Evolutionary conservation across 2,113 vertebrate species (phyloP).

Genomic region (Poeciliopsis prolifica): DNA sequence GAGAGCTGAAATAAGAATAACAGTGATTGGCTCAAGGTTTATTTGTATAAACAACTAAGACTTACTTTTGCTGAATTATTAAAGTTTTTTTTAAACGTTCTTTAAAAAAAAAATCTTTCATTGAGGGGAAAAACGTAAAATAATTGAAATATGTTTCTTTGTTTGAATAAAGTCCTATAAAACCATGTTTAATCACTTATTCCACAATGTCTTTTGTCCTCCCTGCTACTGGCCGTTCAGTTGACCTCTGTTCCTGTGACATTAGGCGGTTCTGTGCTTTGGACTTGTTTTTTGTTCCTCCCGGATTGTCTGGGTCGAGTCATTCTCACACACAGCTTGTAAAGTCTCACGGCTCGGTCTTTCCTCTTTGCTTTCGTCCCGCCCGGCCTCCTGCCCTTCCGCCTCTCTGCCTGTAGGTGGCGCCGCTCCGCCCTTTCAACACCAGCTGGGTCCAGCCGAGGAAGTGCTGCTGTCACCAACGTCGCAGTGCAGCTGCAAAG

Average conservation of each 20-base stretch:
- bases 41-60: too few species aligned
- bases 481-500: slow-evolving; percentile 50
- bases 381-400: slow-evolving; percentile 56
- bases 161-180: background rate
- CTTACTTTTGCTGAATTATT: too few species aligned
- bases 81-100: too few species aligned
- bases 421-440: slow-evolving; percentile 29
- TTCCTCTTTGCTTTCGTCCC: slow-evolving; percentile 47
- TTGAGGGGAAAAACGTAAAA: background rate
- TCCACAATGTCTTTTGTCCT: background rate
- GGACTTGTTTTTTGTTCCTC: background rate
- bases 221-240: background rate
- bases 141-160: background rate
- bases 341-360: slow-evolving; percentile 47
- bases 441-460: slow-evolving; percentile 31
- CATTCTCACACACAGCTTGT: slow-evolving; percentile 70
- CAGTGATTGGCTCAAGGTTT: too few species aligned
- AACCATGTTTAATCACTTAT: background rate
- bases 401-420: slow-evolving; percentile 52
- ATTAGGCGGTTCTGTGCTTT: background rate
- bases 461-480: slow-evolving; percentile 29
- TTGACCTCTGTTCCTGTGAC: background rate
- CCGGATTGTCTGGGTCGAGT: slow-evolving; percentile 1
- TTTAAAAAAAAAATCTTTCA: background rate
- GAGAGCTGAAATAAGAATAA: too few species aligned